Evolutionary conservation across 2,888 invertebrate species (phyloP).

Genomic region (Sarcophaga variegata): DNA sequence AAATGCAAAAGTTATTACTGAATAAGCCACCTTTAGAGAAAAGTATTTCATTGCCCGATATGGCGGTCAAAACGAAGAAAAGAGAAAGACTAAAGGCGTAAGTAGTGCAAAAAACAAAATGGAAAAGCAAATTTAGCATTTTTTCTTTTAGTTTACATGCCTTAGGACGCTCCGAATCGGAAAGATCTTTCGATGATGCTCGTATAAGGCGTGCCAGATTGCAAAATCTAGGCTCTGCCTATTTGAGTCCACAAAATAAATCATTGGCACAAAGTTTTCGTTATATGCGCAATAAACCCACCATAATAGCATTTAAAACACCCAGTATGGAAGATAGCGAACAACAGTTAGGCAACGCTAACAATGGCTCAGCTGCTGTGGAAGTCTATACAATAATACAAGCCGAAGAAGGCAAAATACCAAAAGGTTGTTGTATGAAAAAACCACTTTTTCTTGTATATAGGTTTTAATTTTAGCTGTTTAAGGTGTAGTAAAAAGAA

Average conservation of each 20-base stretch:
- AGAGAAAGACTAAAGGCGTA: conserved; percentile 87
- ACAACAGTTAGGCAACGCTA: conserved; percentile 79
- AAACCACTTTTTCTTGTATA: too few relatives aligned
- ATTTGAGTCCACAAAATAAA: conserved; percentile 89
- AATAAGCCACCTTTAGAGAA: conserved; percentile 87
- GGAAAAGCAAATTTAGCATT: not conserved
- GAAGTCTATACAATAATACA: conserved; percentile 80
- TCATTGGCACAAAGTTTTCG: conserved; percentile 92
- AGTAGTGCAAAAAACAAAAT: conserved; percentile 79
- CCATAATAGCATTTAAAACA: conserved; percentile 93
- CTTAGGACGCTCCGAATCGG: conserved; percentile 88
- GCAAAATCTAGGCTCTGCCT: conserved; percentile 86
- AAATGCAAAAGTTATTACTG: conserved; percentile 70
- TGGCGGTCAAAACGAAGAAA: conserved; percentile 88
- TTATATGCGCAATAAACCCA: conserved; percentile 95
- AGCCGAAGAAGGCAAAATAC: conserved; percentile 85
- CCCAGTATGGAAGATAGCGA: conserved; percentile 90
- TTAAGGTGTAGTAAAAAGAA: too few relatives aligned
- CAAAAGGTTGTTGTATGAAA: conserved; percentile 72
- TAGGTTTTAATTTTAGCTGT: too few relatives aligned
- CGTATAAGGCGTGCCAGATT: conserved; percentile 86
- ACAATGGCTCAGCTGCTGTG: conserved; percentile 73
- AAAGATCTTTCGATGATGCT: conserved; percentile 88
- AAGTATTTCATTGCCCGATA: conserved; percentile 92
- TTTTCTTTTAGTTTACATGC: conserved; percentile 73